Evolutionary conservation across 1,140 invertebrate genomes (phyloP).

Genomic region (Hyles vespertilio): DNA sequence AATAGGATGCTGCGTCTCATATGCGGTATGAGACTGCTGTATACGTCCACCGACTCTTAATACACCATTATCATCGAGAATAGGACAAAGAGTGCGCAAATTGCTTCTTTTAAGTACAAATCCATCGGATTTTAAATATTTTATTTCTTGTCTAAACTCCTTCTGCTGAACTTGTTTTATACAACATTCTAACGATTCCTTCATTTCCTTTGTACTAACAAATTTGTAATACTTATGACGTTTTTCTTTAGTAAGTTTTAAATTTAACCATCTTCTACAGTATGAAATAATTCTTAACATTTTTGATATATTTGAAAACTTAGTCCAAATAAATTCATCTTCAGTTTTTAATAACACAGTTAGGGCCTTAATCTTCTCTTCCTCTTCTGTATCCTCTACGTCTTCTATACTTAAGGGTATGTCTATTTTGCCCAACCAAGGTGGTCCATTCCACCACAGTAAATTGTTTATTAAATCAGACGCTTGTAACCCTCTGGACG

Average conservation of each 20-base stretch:
- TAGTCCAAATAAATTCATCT: conserved; percentile 6
- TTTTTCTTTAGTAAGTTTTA: conserved; percentile 3
- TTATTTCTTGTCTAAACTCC: neutral
- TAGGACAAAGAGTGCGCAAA: no score
- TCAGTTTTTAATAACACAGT: neutral
- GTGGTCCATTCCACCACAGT: conserved; percentile 1
- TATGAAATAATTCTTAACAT: conserved; percentile 2
- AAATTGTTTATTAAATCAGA: neutral
- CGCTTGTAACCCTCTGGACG: neutral
- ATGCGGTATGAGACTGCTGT: neutral
- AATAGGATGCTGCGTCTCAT: conserved; percentile 1
- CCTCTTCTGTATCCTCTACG: neutral
- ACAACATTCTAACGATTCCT: conserved; percentile 1
- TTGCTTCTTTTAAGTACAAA: neutral
- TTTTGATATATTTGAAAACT: conserved; percentile 7
- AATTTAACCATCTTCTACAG: conserved; percentile 4
- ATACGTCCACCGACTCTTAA: conserved; percentile 8
- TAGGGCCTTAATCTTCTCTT: neutral
- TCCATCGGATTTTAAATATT: neutral
- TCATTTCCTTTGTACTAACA: conserved; percentile 4
- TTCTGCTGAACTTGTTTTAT: conserved; percentile 1
- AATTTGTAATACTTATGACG: neutral
- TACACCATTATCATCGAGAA: conserved; percentile 4
- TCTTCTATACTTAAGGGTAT: neutral
- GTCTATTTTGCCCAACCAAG: neutral